Conservation (phyloP, 2,113 vertebrate species). For the Daubentonia madagascariensis region DNA sequence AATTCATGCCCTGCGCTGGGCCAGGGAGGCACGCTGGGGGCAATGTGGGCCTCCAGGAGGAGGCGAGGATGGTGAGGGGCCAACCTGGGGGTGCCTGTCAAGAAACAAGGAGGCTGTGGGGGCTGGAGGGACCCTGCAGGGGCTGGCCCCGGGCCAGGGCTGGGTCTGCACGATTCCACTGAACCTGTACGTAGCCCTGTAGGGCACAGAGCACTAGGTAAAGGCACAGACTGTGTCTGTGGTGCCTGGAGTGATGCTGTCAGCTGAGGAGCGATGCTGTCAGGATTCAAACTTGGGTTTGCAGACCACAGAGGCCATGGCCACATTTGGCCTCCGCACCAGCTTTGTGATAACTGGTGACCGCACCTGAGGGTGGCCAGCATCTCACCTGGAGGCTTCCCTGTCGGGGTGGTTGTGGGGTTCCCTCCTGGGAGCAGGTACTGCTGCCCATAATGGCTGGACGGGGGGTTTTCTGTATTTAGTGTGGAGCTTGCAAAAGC, state of each 20-base stretch:
- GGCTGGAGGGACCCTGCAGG: background rate
- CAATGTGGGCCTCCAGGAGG: background rate
- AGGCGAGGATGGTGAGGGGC: background rate
- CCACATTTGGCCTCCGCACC: fast-evolving
- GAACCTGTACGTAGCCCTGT: background rate
- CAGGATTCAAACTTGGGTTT: background rate
- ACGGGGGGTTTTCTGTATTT: fast-evolving
- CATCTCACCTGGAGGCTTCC: background rate
- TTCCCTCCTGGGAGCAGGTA: background rate
- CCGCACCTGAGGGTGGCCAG: background rate
- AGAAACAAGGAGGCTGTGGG: background rate
- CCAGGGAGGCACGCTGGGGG: background rate
- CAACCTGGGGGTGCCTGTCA: background rate
- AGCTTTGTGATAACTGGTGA: background rate
- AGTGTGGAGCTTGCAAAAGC: background rate
- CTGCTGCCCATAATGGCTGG: too few relatives aligned
- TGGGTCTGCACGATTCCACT: fast-evolving
- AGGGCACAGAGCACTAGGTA: fast-evolving
- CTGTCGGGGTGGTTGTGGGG: fast-evolving
- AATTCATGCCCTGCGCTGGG: background rate
- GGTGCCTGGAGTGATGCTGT: background rate
- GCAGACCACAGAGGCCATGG: fast-evolving
- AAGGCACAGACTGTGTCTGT: fast-evolving
- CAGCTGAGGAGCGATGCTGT: background rate
- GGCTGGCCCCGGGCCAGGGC: background rate